These are phyloP conservation scores for Gymnothorax javanicus DNA, from an alignment of 2,797 vertebrate genomes.

Conservation along the genomic window DNA sequence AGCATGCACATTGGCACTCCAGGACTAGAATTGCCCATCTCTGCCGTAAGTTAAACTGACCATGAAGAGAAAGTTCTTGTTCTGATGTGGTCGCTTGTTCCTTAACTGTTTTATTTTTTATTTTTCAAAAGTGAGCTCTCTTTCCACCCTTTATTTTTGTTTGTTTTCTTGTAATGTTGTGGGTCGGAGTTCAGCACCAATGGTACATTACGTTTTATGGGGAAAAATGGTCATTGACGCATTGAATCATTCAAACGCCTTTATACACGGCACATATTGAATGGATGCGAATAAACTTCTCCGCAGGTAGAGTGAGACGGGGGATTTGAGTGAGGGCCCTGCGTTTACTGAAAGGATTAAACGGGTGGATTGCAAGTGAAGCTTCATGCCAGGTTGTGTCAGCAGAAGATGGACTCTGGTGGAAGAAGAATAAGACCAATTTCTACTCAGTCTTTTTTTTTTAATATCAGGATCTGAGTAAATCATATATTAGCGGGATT, in stretches of 20 bases:
- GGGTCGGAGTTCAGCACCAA: background rate
- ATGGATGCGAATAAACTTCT: background rate
- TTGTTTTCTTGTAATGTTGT: background rate
- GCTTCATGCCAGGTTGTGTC: background rate
- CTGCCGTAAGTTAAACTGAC: too few relatives aligned
- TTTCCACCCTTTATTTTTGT: too few relatives aligned
- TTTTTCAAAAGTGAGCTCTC: too few relatives aligned
- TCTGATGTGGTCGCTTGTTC: background rate
- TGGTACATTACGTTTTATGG: background rate
- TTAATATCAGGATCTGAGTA: background rate
- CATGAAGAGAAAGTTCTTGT: too few relatives aligned
- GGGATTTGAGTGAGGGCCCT: background rate
- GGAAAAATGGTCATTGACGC: background rate
- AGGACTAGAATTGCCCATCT: too few relatives aligned
- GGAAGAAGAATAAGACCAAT: background rate
- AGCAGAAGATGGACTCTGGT: background rate
- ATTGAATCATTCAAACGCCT: background rate
- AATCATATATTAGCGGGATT: background rate
- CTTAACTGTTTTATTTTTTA: background rate
- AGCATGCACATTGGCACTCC: too few relatives aligned
- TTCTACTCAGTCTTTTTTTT: background rate
- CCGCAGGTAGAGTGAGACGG: background rate
- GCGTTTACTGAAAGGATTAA: background rate
- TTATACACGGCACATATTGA: background rate
- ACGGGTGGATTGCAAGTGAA: background rate